phyloP scores from a whole-genome alignment of 2,888 invertebrate species.

The Monochamus alternatus region DNA sequence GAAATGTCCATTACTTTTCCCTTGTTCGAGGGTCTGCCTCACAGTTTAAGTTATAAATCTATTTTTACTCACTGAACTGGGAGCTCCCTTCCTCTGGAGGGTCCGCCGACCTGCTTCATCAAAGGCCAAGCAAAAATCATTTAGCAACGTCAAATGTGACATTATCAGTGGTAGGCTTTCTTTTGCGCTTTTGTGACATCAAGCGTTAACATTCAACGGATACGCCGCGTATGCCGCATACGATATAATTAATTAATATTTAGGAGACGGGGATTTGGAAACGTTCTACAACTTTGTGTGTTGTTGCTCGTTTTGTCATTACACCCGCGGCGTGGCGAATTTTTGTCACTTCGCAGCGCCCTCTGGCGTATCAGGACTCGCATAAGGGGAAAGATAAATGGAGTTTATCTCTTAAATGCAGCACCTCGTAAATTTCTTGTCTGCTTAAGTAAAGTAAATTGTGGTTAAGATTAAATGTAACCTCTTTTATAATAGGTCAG shows the following conservation, averaged over 20 bases:
- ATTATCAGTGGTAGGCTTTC: slow-evolving; percentile 1
- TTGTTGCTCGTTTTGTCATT: slow-evolving; percentile 39
- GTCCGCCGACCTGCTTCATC: background rate
- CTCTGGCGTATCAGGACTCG: slow-evolving; percentile 40
- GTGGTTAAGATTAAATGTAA: slow-evolving; percentile 53
- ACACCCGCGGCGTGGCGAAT: slow-evolving; percentile 31
- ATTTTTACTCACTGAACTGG: slow-evolving; percentile 4
- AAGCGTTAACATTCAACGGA: background rate
- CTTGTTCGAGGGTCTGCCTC: background rate
- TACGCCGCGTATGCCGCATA: background rate
- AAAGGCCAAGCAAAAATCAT: slow-evolving; percentile 8
- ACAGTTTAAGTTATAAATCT: slow-evolving; percentile 9
- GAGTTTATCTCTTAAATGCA: slow-evolving; percentile 55
- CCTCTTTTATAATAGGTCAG: slow-evolving; percentile 48
- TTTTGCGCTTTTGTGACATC: slow-evolving; percentile 6
- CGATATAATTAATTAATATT: slow-evolving; percentile 4
- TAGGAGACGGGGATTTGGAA: background rate
- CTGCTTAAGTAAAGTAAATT: slow-evolving; percentile 55
- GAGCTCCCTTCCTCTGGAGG: slow-evolving; percentile 1
- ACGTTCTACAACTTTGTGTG: background rate
- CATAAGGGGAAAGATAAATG: slow-evolving; percentile 56
- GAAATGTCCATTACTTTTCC: too few relatives aligned
- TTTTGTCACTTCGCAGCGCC: slow-evolving; percentile 37
- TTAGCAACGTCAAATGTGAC: slow-evolving; percentile 7
- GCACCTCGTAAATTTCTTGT: slow-evolving; percentile 54